These are phyloP conservation scores for Panopea generosa DNA, from an alignment of 2,888 invertebrate species.

Conservation along the genomic window DNA sequence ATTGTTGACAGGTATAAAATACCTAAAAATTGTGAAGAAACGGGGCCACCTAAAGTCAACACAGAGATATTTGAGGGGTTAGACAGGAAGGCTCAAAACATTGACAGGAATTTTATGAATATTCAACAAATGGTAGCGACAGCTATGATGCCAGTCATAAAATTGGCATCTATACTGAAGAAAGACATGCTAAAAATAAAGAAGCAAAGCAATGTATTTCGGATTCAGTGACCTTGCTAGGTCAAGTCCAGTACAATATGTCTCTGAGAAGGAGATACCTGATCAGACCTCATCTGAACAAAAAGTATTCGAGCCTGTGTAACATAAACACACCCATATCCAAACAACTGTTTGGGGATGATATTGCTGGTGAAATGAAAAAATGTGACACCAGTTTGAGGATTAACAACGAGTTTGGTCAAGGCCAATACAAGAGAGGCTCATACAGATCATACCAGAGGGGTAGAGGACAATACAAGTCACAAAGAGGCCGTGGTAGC, in stretches of 20 bases:
- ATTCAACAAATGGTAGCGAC: neutral
- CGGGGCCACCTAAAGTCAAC: too few relatives aligned
- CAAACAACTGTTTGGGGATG: neutral
- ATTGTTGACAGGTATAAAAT: conserved; percentile 2
- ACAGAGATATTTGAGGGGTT: neutral
- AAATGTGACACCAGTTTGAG: neutral
- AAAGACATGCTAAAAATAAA: neutral
- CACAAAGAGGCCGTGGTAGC: too few relatives aligned
- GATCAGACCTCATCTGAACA: neutral
- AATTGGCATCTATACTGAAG: neutral
- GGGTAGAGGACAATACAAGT: too few relatives aligned
- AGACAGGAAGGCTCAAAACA: neutral
- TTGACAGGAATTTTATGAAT: neutral
- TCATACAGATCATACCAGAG: too few relatives aligned
- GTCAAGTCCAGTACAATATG: too few relatives aligned
- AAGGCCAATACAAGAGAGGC: too few relatives aligned
- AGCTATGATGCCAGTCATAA: neutral
- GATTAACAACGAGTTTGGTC: neutral
- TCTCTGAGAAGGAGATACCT: too few relatives aligned
- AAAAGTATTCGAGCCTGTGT: neutral
- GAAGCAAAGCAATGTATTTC: too few relatives aligned
- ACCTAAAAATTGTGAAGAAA: neutral
- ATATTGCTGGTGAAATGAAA: too few relatives aligned
- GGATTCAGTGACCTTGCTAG: too few relatives aligned
- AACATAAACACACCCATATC: conserved; percentile 1